Base-by-base conservation (phyloP, 2,888 invertebrate genomes). In the Heliconius ismenius region DNA sequence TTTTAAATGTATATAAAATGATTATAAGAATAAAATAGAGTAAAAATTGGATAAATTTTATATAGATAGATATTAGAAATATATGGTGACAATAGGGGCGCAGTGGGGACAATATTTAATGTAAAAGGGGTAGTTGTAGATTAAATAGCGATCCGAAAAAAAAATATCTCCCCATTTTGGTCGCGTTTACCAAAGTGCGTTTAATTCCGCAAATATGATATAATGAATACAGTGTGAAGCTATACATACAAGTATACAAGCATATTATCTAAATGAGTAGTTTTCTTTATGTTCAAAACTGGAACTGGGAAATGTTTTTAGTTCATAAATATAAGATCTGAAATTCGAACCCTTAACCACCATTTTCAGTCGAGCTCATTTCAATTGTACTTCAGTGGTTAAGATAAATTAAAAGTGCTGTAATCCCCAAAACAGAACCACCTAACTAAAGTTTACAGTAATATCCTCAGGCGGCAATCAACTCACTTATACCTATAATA, bases 391-490 rank as follows among this genome's bases (percentile, higher is more conserved):
- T 32, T 7, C 32, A 28, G 0, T 28, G 28, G 10, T 39, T n/a
- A 39, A 39, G 4, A 39, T 63, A 2, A 63, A 18, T 28, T 62
- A 62, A 24, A 62, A 13, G 18, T 13, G 24, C 62, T 39, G 10
- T 26, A 39, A 21, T 62, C 36, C 24, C 58, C 36, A 36, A 24
- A 67, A 67, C 24, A 65, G 39, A 26, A 60, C 60, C 26, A 28
- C n/a, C 28, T 18, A 70, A 32, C 54, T 81, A 79, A 79, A 74
- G 72, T 77, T 79, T 74, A 79, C 78, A 77, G 83, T 84, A 83
- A 86, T 85, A 86, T 84, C 81, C 82, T 79, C 78, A 79, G 82
- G 81, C 81, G 80, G 89, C 88, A 88, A 89, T 90, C 87, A 87
- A 84, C 86, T 86, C 83, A 83, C 84, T 84, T 84, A 83, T 83